phyloP scores from a whole-genome alignment of 2,113 vertebrate genomes.

The Regulus satrapa region DNA sequence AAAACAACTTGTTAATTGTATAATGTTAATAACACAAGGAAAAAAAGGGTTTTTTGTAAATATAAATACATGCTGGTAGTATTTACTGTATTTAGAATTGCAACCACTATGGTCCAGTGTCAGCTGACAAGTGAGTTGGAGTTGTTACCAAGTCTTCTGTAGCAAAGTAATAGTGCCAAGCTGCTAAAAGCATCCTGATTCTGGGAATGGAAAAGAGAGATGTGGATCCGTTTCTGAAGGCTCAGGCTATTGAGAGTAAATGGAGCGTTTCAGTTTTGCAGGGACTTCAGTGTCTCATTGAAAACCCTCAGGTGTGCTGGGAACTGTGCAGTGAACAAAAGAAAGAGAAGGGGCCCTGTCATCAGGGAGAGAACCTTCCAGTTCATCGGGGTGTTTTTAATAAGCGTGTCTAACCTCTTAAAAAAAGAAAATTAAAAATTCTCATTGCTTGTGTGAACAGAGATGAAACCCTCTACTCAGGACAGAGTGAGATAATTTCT shows the following conservation, averaged over 20 bases:
- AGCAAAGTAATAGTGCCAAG: not conserved
- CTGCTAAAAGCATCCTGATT: not conserved
- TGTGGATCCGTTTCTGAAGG: not conserved
- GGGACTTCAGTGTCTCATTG: not conserved
- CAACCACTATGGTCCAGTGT: rapidly evolving
- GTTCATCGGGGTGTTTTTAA: not conserved
- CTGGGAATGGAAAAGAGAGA: not conserved
- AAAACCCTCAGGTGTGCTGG: not conserved
- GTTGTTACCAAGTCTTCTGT: not conserved
- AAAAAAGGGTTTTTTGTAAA: not conserved
- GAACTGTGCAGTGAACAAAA: not conserved
- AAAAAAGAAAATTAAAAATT: not conserved
- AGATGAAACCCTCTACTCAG: rapidly evolving
- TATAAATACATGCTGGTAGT: not conserved
- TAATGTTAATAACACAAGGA: not conserved
- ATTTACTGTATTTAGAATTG: not conserved
- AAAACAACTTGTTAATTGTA: not conserved
- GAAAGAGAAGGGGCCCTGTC: not conserved
- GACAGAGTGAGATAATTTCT: not conserved
- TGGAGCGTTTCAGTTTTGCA: not conserved
- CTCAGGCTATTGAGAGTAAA: not conserved
- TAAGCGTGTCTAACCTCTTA: rapidly evolving
- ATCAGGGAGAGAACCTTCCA: not conserved
- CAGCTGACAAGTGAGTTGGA: not conserved
- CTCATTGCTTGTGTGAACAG: not conserved